Percentiles rank a stretch among this genome's conserved stretches.
phyloP scores from a whole-genome alignment of 2,797 vertebrate genomes.

The Chaunax sp. region DNA sequence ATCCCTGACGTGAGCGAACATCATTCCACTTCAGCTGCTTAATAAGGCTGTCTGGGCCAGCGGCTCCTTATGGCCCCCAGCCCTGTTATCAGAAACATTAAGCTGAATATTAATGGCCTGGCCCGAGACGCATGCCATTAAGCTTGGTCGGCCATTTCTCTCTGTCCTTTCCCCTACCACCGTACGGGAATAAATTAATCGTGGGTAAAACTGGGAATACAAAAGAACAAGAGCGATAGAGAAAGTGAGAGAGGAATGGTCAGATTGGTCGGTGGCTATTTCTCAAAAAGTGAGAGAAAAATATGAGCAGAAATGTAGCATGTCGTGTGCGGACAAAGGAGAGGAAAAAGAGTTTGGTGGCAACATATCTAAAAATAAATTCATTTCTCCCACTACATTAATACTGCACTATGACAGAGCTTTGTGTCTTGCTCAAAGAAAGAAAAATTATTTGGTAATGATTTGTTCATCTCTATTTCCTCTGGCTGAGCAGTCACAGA shows the following conservation, averaged over 20 bases:
- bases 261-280: conserved; percentile 85
- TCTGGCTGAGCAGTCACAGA: conserved; percentile 81
- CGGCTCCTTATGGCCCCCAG: conserved; percentile 92
- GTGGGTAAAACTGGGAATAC: conserved; percentile 79
- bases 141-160: conserved; percentile 94
- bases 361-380: conserved; percentile 91
- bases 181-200: conserved; percentile 88
- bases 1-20: conserved; percentile 75
- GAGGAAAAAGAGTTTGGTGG: conserved; percentile 86
- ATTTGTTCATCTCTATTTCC: conserved; percentile 82
- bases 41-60: conserved; percentile 88
- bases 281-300: conserved; percentile 82
- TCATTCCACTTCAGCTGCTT: conserved; percentile 86
- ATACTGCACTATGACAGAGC: conserved; percentile 87
- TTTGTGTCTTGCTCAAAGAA: conserved; percentile 86
- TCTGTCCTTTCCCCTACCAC: conserved; percentile 90
- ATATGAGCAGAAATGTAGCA: conserved; percentile 85
- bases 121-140: conserved; percentile 97
- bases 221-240: conserved; percentile 68
- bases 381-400: conserved; percentile 78
- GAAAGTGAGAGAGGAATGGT: conserved; percentile 65
- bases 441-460: conserved; percentile 92
- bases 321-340: conserved; percentile 78
- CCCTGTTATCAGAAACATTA: conserved; percentile 99
- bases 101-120: conserved; percentile 98